Conservation (phyloP, 2,113 vertebrate species). For the Lipophrys pholis region DNA sequence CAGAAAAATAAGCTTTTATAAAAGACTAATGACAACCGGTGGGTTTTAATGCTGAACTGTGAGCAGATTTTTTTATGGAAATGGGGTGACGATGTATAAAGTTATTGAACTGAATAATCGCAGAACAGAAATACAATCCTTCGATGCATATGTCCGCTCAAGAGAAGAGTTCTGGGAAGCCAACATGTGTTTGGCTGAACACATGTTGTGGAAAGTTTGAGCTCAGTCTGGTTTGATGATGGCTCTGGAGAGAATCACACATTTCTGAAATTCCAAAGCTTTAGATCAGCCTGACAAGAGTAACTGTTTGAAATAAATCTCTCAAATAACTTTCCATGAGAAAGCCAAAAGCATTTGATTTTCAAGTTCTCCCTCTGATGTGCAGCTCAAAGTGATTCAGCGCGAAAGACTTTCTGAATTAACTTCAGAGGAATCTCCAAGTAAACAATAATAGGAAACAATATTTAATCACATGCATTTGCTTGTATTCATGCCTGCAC, state of each 20-base stretch:
- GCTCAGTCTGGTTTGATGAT: conserved; percentile 70
- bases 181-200: conserved; percentile 67
- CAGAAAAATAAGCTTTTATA: too few relatives aligned
- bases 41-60: too few relatives aligned
- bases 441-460: conserved; percentile 81
- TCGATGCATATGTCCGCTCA: conserved; percentile 50
- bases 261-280: conserved; percentile 75
- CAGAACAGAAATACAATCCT: conserved; percentile 35
- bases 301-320: conserved; percentile 80
- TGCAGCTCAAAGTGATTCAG: conserved; percentile 72
- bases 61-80: not conserved
- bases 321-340: conserved; percentile 76
- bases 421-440: conserved; percentile 73
- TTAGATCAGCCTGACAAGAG: conserved; percentile 78
- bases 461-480: conserved; percentile 79
- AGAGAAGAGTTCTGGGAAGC: conserved; percentile 42
- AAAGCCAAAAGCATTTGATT: conserved; percentile 74
- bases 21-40: too few relatives aligned
- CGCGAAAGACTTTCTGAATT: conserved; percentile 74
- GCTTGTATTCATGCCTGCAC: conserved; percentile 73
- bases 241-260: conserved; percentile 73
- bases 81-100: not conserved
- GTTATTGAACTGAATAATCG: conserved; percentile 19
- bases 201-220: conserved; percentile 74
- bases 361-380: conserved; percentile 73